These are phyloP conservation scores for Cordylochernes scorpioides DNA, from an alignment of 2,888 invertebrate genomes.

Conservation along the genomic window DNA sequence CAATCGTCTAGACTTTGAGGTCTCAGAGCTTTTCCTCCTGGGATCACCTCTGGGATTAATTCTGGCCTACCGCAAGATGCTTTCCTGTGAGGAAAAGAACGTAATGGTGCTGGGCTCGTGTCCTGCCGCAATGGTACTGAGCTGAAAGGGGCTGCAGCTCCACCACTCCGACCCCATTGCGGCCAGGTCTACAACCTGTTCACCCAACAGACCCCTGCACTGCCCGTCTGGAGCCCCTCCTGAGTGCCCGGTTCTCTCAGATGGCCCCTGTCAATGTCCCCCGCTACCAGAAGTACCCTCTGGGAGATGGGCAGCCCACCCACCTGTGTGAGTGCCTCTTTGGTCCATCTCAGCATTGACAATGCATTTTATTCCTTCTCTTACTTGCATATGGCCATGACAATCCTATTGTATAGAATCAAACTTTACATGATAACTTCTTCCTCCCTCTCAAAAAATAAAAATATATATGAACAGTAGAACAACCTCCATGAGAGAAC, in stretches of 20 bases:
- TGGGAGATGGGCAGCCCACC: slow-evolving; percentile 90
- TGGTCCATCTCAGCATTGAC: not conserved
- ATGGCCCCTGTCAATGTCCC: slow-evolving; percentile 76
- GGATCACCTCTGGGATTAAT: slow-evolving; percentile 83
- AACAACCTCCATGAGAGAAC: too few relatives aligned
- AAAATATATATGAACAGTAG: too few relatives aligned
- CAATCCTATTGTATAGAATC: too few relatives aligned
- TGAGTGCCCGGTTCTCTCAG: slow-evolving; percentile 66
- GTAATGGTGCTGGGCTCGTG: slow-evolving; percentile 20
- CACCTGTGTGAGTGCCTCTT: slow-evolving; percentile 41
- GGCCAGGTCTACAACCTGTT: slow-evolving; percentile 86
- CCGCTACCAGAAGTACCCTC: slow-evolving; percentile 85
- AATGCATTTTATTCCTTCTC: not conserved
- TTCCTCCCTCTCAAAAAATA: too few relatives aligned
- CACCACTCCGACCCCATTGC: slow-evolving; percentile 40
- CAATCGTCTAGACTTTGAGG: slow-evolving; percentile 69
- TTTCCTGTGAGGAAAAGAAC: slow-evolving; percentile 37
- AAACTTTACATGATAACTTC: too few relatives aligned
- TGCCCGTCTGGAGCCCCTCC: slow-evolving; percentile 57
- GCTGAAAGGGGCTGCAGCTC: slow-evolving; percentile 19
- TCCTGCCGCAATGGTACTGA: not conserved
- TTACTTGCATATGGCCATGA: too few relatives aligned
- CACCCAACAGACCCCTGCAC: slow-evolving; percentile 94
- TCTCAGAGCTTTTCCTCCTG: slow-evolving; percentile 82
- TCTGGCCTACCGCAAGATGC: slow-evolving; percentile 53